Base-by-base conservation (phyloP, 1,140 invertebrate genomes). In the Drosophila sp. region DNA sequence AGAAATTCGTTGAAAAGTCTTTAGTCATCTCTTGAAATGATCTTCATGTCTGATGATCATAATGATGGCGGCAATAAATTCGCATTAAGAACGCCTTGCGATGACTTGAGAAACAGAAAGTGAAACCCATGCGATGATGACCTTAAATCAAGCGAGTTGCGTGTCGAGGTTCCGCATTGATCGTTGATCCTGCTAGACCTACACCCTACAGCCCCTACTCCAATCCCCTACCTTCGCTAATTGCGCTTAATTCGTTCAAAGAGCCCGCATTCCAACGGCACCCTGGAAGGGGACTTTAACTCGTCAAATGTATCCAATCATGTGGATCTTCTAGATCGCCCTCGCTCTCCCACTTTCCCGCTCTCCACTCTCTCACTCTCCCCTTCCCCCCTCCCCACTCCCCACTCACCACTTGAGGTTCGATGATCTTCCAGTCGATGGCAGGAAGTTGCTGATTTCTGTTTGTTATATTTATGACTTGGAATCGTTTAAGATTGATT, bases 221-320 rank as follows among this genome's bases (percentile, higher is more conserved):
- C 8, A 38, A 11, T 53, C 29, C 50, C 50, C 50, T 53, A 87
- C 83, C 83, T 89, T 80, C 73, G 83, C 83, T 89, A 89, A 89
- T 89, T 89, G 79, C 84, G 70, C 78, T 89, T 89, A 89, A 89
- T 89, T 89, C 73, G 77, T 73, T 89, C 84, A 89, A 89, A 89
- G 83, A 80, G 72, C 83, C 83, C 83, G 83, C 83, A 89, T 89
- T 32, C 11, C n/a, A 13, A 38, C 36, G 13, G 6, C n/a, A 50
- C 71, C 29, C 59, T 29, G 7, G 27, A 58, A 13, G 51, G 76
- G 43, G 61, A 50, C 64, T 75, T 82, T 82, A 65, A 76, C 34
- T 67, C 46, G 45, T 69, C 80, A 83, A 73, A 75, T 64, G 61
- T 69, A 59, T 77, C 66, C 73, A 73, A 65, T 80, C 66, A 72